Percentiles rank a stretch among this genome's conserved stretches.
Conservation (phyloP, 2,113 vertebrate species). For the Lycaon pictus region DNA sequence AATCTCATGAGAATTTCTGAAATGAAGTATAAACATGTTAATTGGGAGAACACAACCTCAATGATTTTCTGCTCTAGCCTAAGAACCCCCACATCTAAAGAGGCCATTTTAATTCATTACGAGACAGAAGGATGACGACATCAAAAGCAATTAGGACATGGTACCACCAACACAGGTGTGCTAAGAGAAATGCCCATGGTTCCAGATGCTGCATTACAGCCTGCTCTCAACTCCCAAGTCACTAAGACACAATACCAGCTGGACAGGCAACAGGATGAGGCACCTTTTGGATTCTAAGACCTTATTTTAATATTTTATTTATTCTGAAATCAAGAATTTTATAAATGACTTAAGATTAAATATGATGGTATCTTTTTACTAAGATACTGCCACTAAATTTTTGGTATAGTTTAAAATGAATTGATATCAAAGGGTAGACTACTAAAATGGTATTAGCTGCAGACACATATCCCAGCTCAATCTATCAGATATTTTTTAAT, state of each 20-base stretch:
- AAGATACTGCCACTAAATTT: neutral
- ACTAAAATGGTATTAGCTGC: neutral
- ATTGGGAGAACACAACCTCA: neutral
- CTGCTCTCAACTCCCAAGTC: neutral
- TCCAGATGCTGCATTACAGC: neutral
- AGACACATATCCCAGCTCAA: neutral
- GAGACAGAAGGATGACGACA: neutral
- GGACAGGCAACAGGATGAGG: neutral
- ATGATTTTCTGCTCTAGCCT: neutral
- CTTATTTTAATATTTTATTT: constrained; percentile 46
- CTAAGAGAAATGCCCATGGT: neutral
- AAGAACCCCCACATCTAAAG: constrained; percentile 4
- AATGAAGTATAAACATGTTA: constrained; percentile 39
- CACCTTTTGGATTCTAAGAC: neutral
- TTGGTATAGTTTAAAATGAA: constrained; percentile 42
- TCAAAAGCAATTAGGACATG: neutral
- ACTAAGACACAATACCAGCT: neutral
- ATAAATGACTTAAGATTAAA: neutral
- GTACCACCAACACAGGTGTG: neutral
- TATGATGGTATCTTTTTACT: neutral
- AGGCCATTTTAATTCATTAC: constrained; percentile 18
- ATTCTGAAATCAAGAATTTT: constrained; percentile 10
- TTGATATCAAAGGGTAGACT: neutral
- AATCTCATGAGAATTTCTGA: constrained; percentile 2
- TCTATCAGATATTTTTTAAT: neutral